Base-by-base conservation (phyloP, 2,113 vertebrate species). In the Percina caprodes region DNA sequence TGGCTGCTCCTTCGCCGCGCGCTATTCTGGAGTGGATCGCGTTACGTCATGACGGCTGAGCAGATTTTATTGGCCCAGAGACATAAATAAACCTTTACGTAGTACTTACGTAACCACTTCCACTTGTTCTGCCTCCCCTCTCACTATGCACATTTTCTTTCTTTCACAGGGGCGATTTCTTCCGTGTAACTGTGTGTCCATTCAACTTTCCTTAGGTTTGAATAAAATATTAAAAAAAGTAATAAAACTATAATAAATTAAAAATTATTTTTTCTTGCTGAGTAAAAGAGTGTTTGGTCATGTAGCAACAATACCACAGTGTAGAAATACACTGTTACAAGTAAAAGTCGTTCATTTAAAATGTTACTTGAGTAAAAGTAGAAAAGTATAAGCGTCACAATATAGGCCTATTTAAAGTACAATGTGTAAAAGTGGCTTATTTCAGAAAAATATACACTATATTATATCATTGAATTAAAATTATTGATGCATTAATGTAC, bases 21-120 rank as follows among this genome's bases (percentile, higher is more conserved):
- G 90, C 89, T 89, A 86, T 91, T 93, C 92, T 89, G 86, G 91
- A 91, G 86, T 78, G 77, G 75, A 55, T 77, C 74, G 62, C 85
- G 62, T 92, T 80, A 92, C 92, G 92, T 92, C 91, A 92, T 67
- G 69, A 82, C 86, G 86, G 65, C 56, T 21, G 76, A 2, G 24
- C 13, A 0, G 39, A 16, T 79, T 9, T 69, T 12, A 94, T 94
- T 93, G 93, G 93, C 26, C 56, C 1, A 19, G n/a, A 58, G 76
- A 87, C 85, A 61, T 85, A 89, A 89, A 89, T 88, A 91, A 85
- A 87, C 35, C 71, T 0, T 77, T 63, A 86, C 93, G 92, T 82
- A 75, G 9, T 1, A 3, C 1, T 84, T 81, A 91, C 92, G 91
- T 89, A 86, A 82, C 51, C 62, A 23, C 73, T n/a, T 72, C 60